Conservation (phyloP, 2,888 invertebrate species). For the Leucania comma region DNA sequence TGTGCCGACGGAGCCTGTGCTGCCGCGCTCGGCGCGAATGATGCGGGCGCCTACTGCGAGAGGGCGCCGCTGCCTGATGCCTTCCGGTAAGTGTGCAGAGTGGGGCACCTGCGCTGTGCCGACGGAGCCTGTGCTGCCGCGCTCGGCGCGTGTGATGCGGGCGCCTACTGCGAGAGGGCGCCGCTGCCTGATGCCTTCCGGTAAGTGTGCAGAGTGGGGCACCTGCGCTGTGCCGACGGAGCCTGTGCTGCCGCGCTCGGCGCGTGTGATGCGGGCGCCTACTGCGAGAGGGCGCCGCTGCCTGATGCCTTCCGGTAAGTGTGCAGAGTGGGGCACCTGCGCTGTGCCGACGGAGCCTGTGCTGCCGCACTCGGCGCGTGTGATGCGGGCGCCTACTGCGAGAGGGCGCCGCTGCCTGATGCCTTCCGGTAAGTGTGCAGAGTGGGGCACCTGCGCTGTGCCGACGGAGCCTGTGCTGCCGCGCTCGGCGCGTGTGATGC, state of each 20-base stretch:
- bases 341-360: slow-evolving; percentile 45
- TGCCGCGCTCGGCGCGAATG: slow-evolving; percentile 89
- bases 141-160: slow-evolving; percentile 92
- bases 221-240: slow-evolving; percentile 34
- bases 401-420: no score
- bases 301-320: no score
- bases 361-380: slow-evolving; percentile 90
- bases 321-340: no score
- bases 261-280: slow-evolving; percentile 82
- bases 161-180: slow-evolving; percentile 82
- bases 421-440: no score
- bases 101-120: no score
- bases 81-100: no score
- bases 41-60: no score
- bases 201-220: slow-evolving; percentile 75
- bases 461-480: no score
- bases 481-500: no score
- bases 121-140: slow-evolving; percentile 92
- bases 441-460: slow-evolving; percentile 77
- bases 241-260: no score
- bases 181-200: slow-evolving; percentile 84
- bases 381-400: no score
- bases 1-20: slow-evolving; percentile 70
- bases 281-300: slow-evolving; percentile 73
- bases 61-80: no score